phyloP scores from a whole-genome alignment of 2,797 vertebrate genomes.

The Phataginus tetradactyla region DNA sequence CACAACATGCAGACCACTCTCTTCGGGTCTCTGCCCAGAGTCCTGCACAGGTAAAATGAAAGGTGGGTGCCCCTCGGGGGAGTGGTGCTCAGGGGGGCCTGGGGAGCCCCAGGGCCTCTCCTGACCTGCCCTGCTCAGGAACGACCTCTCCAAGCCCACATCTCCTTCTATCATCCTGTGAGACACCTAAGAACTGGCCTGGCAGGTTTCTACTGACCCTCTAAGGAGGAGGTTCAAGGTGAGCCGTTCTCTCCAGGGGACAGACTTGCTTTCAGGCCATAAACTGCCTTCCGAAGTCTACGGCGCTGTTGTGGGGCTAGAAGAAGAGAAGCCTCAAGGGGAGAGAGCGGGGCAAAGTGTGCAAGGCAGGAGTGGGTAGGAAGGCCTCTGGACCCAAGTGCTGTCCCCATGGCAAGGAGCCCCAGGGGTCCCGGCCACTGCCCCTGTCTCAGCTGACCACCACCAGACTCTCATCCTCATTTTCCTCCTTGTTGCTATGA shows the following conservation, averaged over 20 bases:
- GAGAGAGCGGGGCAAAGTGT: neutral
- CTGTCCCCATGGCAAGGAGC: neutral
- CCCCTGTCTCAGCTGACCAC: neutral
- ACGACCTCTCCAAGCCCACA: neutral
- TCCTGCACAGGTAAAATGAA: neutral
- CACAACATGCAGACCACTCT: accelerated
- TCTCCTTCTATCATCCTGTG: neutral
- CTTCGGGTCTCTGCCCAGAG: neutral
- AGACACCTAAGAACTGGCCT: neutral
- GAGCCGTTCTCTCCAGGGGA: neutral
- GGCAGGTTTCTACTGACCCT: neutral
- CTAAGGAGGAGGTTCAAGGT: neutral
- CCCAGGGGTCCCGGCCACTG: neutral
- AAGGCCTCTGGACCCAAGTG: neutral
- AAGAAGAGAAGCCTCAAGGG: neutral
- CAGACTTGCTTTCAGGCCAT: neutral
- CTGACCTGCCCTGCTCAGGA: neutral
- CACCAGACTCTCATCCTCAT: neutral
- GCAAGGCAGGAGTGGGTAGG: neutral
- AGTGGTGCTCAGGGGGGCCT: accelerated
- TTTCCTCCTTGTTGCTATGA: neutral
- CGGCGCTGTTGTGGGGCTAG: neutral
- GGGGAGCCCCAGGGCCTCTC: accelerated
- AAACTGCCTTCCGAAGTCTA: neutral
- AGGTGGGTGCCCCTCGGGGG: neutral